Base-by-base conservation (phyloP, 2,113 vertebrate species). In the Ochotona princeps region DNA sequence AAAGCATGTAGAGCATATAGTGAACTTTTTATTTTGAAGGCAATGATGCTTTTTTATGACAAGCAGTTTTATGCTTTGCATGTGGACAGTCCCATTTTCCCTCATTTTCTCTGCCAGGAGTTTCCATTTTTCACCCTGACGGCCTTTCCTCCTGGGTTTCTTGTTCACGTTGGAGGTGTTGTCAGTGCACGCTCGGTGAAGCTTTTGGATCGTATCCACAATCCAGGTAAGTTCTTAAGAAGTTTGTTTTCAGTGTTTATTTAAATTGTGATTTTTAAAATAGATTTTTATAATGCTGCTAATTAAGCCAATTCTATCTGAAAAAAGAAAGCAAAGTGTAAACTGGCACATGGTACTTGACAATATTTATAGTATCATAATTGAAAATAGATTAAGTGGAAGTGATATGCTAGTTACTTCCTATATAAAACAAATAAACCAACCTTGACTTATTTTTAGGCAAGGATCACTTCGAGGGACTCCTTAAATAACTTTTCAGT, bases 161-260 rank as follows among this genome's bases (percentile, higher is more conserved):
- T 99, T 7, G 96, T 99, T 38, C 99, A 99, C 0, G 99, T 99
- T 0, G 99, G 99, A 2, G 99, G 99, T 4, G 99, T 99, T 72
- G 99, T 99, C 97, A 99, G 99, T 69, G 99, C 99, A 13, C 99
- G 99, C 7, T 99, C 99, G 0, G 99, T 99, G 96, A 99, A 99
- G 97, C 98, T 99, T 9, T 97, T 99, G 97, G 99, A 99, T 97
- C 99, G 99, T 74, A 99, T 99, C 93, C 99, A 99, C 97, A 99
- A 99, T 97, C 99, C 99, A 4, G 99, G 99, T 99, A 98, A 82
- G 99, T 98, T 75, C 57, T 79, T 70, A 2, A 21, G 54, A 65
- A 26, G 57, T 60, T 95, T 83, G 3, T 76, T 81, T 80, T 87
- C 66, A 61, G 14, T 89, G 66, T 89, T 44, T 89, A 74, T 67